phyloP scores from a whole-genome alignment of 2,888 invertebrate genomes.

The Mongoloraphidia duomilia region DNA sequence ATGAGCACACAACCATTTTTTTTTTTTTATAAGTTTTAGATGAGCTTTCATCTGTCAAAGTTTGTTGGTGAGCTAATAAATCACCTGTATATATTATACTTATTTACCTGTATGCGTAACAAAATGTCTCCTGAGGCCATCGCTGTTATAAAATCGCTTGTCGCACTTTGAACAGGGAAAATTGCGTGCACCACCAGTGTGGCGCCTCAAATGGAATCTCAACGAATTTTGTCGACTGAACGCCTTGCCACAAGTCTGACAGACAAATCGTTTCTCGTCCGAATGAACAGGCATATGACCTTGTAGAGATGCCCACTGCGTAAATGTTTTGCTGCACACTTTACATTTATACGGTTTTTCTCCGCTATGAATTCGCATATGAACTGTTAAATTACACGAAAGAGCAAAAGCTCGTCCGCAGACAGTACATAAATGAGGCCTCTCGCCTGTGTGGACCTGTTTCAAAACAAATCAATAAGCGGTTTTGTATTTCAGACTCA shows the following conservation, averaged over 20 bases:
- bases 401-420: conserved; percentile 9
- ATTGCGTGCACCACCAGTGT: background rate
- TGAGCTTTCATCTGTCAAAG: no score
- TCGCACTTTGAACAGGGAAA: background rate
- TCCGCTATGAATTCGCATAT: conserved; percentile 18
- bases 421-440: conserved; percentile 6
- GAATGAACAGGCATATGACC: background rate
- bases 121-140: background rate
- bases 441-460: conserved; percentile 2
- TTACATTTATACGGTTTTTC: conserved; percentile 17
- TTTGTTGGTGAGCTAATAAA: no score
- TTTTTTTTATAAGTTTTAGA: no score
- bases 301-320: background rate
- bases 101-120: background rate
- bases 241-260: background rate
- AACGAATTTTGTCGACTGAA: background rate
- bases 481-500: no score
- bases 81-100: no score
- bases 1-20: no score
- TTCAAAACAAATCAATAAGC: conserved; percentile 16
- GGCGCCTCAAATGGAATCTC: background rate
- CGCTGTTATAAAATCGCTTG: background rate
- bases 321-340: conserved; percentile 12
- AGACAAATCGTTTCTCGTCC: background rate
- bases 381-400: conserved; percentile 10